Conservation (phyloP, 1,140 invertebrate species). For the Tenebrio molitor region DNA sequence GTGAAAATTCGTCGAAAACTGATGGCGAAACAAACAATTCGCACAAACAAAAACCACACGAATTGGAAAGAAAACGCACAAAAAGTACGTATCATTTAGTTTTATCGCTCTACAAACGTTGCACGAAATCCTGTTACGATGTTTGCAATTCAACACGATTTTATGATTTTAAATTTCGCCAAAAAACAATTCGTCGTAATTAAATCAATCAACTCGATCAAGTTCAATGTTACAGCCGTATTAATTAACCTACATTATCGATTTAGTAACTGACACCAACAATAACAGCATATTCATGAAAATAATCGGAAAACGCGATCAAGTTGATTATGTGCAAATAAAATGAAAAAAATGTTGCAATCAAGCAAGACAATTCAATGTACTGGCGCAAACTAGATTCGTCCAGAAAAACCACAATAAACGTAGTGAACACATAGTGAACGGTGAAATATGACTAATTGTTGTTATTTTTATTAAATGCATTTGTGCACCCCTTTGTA, state of each 20-base stretch:
- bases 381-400: slow-evolving; percentile 16
- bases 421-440: too few relatives aligned
- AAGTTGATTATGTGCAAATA: neutral
- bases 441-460: too few relatives aligned
- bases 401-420: neutral
- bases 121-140: neutral
- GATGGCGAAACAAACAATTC: slow-evolving; percentile 22
- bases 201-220: too few relatives aligned
- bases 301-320: neutral
- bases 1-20: slow-evolving; percentile 15
- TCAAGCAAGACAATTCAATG: slow-evolving; percentile 11
- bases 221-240: slow-evolving; percentile 34
- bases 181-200: neutral
- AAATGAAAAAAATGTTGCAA: neutral
- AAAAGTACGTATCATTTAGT: slow-evolving; percentile 27
- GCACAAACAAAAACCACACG: slow-evolving; percentile 20
- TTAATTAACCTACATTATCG: slow-evolving; percentile 31
- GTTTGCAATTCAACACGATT: neutral
- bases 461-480: slow-evolving; percentile 19
- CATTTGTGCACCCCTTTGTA: slow-evolving; percentile 15
- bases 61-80: slow-evolving; percentile 41
- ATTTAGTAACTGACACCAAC: neutral
- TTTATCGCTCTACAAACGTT: slow-evolving; percentile 19
- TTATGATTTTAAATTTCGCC: neutral
- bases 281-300: neutral